Evolutionary conservation across 2,888 invertebrate species (phyloP).

Genomic region (Melinopterus prodromus): DNA sequence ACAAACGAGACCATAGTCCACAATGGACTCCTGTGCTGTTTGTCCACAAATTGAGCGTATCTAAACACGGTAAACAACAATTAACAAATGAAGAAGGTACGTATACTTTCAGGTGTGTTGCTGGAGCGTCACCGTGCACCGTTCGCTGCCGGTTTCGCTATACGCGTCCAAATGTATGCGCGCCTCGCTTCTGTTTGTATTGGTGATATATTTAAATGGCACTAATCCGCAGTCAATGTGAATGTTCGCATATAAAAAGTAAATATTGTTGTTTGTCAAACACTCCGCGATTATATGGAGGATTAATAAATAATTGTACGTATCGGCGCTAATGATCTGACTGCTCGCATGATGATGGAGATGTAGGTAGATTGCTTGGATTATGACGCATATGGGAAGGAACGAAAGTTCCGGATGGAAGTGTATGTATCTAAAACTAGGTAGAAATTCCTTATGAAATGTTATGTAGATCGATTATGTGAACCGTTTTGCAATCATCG

Average conservation of each 20-base stretch:
- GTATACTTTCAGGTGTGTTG: slow-evolving; percentile 40
- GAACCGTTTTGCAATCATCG: not conserved
- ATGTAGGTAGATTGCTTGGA: not conserved
- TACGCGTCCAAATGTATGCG: slow-evolving; percentile 24
- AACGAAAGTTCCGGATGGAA: not conserved
- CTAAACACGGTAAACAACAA: slow-evolving; percentile 46
- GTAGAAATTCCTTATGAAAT: too few relatives aligned
- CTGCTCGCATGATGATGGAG: not conserved
- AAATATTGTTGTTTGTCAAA: slow-evolving; percentile 60
- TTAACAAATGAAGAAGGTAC: slow-evolving; percentile 46
- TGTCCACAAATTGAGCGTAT: slow-evolving; percentile 46
- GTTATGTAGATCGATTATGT: not conserved
- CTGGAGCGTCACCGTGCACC: not conserved
- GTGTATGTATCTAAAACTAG: not conserved
- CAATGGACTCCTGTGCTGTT: slow-evolving; percentile 37
- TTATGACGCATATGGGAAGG: not conserved
- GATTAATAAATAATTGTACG: slow-evolving; percentile 49
- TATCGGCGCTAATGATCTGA: not conserved
- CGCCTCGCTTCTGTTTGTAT: slow-evolving; percentile 38
- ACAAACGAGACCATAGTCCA: slow-evolving; percentile 22
- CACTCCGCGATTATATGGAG: slow-evolving; percentile 52
- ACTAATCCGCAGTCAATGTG: slow-evolving; percentile 49
- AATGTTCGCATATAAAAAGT: slow-evolving; percentile 52
- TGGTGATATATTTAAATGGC: slow-evolving; percentile 49
- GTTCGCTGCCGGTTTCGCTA: not conserved